phyloP scores from a whole-genome alignment of 2,888 invertebrate species.

The Mythimna albipuncta region DNA sequence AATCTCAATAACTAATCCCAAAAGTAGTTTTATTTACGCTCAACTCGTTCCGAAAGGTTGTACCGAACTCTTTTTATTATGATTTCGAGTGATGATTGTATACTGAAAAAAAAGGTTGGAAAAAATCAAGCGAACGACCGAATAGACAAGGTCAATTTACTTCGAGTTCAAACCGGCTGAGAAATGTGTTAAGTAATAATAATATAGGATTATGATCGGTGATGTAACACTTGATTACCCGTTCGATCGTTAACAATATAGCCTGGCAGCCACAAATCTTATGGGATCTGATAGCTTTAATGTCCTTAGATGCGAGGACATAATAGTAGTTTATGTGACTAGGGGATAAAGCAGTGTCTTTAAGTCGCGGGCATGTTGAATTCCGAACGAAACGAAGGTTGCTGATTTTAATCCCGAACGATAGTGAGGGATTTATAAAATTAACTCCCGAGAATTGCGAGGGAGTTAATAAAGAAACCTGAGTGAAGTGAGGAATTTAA shows the following conservation, averaged over 20 bases:
- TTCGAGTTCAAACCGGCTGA: constrained; percentile 32
- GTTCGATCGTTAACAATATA: constrained; percentile 14
- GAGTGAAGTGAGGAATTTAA: no score
- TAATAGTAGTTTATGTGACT: no score
- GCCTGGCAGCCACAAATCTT: not conserved
- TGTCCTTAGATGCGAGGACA: no score
- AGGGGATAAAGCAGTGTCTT: no score
- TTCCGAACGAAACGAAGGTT: no score
- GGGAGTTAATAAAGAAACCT: no score
- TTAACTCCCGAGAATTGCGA: no score
- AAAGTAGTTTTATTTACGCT: constrained; percentile 47
- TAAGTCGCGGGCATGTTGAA: no score
- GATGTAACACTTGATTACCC: constrained; percentile 26
- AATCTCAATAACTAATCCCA: not conserved
- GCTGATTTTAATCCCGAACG: no score
- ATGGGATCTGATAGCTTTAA: not conserved
- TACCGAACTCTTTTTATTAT: constrained; percentile 53
- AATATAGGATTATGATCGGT: constrained; percentile 14
- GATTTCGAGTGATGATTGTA: constrained; percentile 39
- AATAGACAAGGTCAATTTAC: constrained; percentile 62
- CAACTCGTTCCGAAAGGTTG: constrained; percentile 53
- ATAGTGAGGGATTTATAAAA: no score
- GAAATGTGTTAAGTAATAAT: constrained; percentile 38
- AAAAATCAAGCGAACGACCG: constrained; percentile 66
- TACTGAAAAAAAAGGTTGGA: constrained; percentile 35